A percentile compares a stretch with the other conserved stretches of the same genome.
Evolutionary conservation across 2,113 vertebrate genomes (phyloP).

Genomic region (Plotosus lineatus): DNA sequence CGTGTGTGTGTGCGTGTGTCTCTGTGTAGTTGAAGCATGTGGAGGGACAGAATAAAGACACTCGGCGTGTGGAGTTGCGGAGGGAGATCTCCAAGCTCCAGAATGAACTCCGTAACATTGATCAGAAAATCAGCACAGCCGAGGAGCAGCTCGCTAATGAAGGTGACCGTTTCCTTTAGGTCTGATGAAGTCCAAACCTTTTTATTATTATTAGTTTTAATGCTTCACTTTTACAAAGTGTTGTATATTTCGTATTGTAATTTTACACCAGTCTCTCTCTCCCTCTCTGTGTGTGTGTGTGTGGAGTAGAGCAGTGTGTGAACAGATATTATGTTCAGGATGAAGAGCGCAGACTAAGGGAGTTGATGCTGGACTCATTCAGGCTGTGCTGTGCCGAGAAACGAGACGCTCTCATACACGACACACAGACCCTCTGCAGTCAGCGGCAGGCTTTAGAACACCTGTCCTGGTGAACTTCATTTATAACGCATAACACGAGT

Average conservation of each 20-base stretch:
- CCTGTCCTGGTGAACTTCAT: slow-evolving; percentile 58
- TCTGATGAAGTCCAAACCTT: neutral
- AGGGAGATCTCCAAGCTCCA: slow-evolving; percentile 69
- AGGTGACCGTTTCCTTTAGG: slow-evolving; percentile 68
- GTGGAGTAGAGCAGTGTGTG: slow-evolving; percentile 63
- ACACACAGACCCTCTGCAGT: slow-evolving; percentile 52
- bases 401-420: slow-evolving; percentile 53
- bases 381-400: slow-evolving; percentile 56
- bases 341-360: slow-evolving; percentile 60
- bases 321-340: slow-evolving; percentile 56
- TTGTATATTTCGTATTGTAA: neutral
- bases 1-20: neutral
- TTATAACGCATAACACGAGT: neutral
- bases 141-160: slow-evolving; percentile 74
- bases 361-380: slow-evolving; percentile 69
- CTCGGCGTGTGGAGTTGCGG: slow-evolving; percentile 70
- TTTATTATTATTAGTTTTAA: neutral
- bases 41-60: slow-evolving; percentile 64
- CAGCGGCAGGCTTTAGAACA: slow-evolving; percentile 63
- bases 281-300: neutral
- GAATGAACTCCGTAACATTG: slow-evolving; percentile 76
- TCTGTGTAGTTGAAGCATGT: slow-evolving; percentile 60
- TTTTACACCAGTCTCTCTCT: neutral
- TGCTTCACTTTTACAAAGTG: neutral
- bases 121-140: slow-evolving; percentile 73